Evolutionary conservation across 2,888 invertebrate genomes (phyloP), one percentile per base, ranked within the genome.

Genomic region (Petrolisthes cinctipes): DNA sequence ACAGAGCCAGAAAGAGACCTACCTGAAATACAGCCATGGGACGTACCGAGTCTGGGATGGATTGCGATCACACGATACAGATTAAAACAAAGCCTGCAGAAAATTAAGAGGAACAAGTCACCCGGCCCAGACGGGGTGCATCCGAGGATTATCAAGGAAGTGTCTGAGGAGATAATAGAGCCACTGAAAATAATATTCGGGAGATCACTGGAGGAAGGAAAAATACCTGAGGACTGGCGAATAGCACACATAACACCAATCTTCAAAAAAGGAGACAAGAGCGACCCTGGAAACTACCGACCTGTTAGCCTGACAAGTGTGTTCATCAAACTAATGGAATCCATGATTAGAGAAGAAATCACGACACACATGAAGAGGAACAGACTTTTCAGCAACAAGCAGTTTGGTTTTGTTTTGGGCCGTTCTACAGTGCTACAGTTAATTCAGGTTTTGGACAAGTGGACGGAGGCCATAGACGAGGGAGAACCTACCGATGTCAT

Each of bases 211-310:
- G 51, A 37, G 11, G 54, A 83, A 5, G 71, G 73, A 4, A 4
- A 3, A 54, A 54, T 83, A 54, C 83, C 83, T 14, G 37, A 23
- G 23, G 75, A 73, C 23, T 83, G 83, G 73, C 11, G 14, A 14
- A 73, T 82, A 2, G 83, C 83, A 17, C 37, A 83, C 20, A 53
- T 83, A 6, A 83, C 83, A 53, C 17, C 83, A n/a, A 83, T 83
- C 20, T 54, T 37, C n/a, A 73, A 83, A 54, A 73, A 83, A 53
- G 73, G 75, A 4, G 54, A 71, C 20, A 82, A 68, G 66, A n/a
- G 73, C n/a, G 83, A 83, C n/a, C 68, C 75, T n/a, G 83, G 73
- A 54, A 83, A 83, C 75, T 73, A 83, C 73, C 71, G 83, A 54
- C 83, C 54, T n/a, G 54, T 73, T 5, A 83, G 83, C 73, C 83